Conservation (phyloP, 2,888 invertebrate species). For the Tipula helvola region DNA sequence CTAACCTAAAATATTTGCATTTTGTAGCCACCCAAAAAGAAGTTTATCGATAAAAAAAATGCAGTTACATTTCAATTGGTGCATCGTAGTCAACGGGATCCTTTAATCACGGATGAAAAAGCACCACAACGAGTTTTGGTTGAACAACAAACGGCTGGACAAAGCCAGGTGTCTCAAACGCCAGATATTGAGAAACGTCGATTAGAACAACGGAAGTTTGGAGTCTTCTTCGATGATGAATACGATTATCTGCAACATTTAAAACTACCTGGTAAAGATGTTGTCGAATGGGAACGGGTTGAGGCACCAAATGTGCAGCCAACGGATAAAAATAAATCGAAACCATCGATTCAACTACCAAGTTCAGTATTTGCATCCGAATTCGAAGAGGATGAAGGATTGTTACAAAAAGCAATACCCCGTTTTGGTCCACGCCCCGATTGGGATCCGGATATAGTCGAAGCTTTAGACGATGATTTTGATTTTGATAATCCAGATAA, state of each 20-base stretch:
- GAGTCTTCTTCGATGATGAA: conserved; percentile 88
- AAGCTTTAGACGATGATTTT: conserved; percentile 88
- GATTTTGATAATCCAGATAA: conserved; percentile 73
- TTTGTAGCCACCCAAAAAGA: conserved; percentile 28
- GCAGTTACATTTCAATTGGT: conserved; percentile 86
- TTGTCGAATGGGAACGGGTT: conserved; percentile 33
- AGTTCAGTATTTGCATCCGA: conserved; percentile 81
- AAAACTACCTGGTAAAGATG: conserved; percentile 27
- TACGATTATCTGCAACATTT: conserved; percentile 93
- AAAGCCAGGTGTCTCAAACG: neutral
- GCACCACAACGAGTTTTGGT: conserved; percentile 81
- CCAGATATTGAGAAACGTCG: conserved; percentile 39
- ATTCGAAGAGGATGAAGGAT: conserved; percentile 71
- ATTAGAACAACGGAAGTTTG: conserved; percentile 72
- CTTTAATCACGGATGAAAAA: conserved; percentile 72
- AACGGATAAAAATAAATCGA: conserved; percentile 20
- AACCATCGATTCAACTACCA: conserved; percentile 47
- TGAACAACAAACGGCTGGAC: conserved; percentile 35
- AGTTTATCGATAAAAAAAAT: conserved; percentile 82
- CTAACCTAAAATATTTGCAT: neutral
- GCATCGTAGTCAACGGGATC: conserved; percentile 89
- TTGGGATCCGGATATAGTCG: conserved; percentile 85
- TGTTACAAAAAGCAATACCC: conserved; percentile 33
- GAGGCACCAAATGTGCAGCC: conserved; percentile 26
- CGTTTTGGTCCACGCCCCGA: conserved; percentile 47